Percentiles rank a stretch among this genome's conserved stretches.
phyloP scores from a whole-genome alignment of 2,888 invertebrate genomes.

The Agriotes lineatus region DNA sequence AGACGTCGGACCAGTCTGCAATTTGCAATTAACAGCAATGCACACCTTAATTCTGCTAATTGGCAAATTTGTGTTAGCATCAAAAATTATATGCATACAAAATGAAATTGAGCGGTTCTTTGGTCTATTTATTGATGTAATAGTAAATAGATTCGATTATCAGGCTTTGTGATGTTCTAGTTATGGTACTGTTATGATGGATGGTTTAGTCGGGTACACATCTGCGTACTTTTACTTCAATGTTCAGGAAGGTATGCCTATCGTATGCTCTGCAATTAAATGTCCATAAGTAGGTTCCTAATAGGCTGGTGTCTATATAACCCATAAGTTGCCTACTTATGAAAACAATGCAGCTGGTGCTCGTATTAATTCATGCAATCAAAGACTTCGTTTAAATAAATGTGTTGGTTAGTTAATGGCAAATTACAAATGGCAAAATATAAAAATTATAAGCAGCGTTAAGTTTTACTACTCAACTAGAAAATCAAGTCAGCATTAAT shows the following conservation, averaged over 20 bases:
- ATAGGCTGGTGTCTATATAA: background rate
- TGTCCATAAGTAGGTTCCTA: background rate
- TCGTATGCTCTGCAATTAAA: too few relatives aligned
- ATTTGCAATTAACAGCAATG: background rate
- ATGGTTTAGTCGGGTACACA: background rate
- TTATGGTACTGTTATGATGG: constrained; percentile 6
- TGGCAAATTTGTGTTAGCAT: background rate
- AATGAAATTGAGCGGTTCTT: constrained; percentile 18
- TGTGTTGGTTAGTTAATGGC: too few relatives aligned
- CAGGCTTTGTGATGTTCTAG: background rate
- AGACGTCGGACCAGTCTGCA: background rate
- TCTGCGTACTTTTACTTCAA: too few relatives aligned
- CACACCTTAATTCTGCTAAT: background rate
- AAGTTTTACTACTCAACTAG: too few relatives aligned
- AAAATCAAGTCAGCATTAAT: too few relatives aligned
- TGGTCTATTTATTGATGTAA: constrained; percentile 19
- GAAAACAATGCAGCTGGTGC: too few relatives aligned
- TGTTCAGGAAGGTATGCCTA: too few relatives aligned
- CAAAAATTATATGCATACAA: background rate
- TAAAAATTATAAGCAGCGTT: too few relatives aligned
- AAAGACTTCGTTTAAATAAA: too few relatives aligned
- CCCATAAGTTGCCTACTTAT: too few relatives aligned
- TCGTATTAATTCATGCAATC: too few relatives aligned
- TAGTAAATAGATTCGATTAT: background rate
- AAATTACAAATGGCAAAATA: too few relatives aligned